These are phyloP conservation scores for Grallaria varia DNA, from an alignment of 2,113 vertebrate species.

Conservation along the genomic window DNA sequence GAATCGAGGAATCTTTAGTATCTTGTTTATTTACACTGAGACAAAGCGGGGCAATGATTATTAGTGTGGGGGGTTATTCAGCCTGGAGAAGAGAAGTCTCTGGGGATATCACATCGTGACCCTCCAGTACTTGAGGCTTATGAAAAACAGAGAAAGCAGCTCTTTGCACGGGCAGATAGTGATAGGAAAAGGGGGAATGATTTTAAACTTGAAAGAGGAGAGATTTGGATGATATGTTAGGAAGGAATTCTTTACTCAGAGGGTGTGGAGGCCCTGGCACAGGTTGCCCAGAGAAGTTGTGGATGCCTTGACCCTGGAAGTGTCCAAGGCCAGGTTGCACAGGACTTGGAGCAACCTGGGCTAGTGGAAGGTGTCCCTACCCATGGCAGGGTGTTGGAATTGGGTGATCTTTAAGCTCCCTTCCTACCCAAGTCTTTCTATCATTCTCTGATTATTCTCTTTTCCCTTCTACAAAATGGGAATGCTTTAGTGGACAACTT, in stretches of 20 bases:
- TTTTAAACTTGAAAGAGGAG: neutral
- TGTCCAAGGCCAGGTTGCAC: neutral
- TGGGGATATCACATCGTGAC: rapidly evolving
- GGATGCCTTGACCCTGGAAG: neutral
- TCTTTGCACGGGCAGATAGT: neutral
- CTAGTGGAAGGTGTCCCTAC: neutral
- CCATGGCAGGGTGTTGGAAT: neutral
- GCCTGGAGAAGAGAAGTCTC: neutral
- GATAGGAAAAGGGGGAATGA: neutral
- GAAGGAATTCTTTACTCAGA: neutral
- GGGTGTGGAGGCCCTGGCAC: neutral
- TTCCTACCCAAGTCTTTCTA: neutral
- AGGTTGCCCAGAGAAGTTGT: neutral
- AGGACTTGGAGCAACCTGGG: neutral
- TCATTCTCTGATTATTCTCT: neutral
- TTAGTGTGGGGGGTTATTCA: neutral
- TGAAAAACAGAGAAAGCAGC: neutral
- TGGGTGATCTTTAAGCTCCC: neutral
- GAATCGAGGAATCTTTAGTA: neutral
- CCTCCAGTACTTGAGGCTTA: neutral
- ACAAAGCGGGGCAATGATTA: neutral
- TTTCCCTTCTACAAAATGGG: neutral
- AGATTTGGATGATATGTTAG: neutral
- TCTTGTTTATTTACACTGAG: neutral
- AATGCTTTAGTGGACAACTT: neutral